phyloP scores from a whole-genome alignment of 2,888 invertebrate genomes.

The Petrolisthes cinctipes region DNA sequence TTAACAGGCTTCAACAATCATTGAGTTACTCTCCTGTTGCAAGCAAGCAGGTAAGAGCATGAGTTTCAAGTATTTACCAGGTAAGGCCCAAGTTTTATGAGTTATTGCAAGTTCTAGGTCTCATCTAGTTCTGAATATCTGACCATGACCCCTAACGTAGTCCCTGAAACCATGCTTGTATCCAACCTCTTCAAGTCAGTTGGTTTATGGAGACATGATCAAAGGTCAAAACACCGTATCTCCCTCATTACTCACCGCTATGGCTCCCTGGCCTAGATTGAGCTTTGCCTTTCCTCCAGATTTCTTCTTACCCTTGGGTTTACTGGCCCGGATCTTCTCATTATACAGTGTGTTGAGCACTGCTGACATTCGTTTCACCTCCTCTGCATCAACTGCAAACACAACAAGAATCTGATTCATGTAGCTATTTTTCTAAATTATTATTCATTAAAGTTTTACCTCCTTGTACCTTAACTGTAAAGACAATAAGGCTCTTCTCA shows the following conservation, averaged over 20 bases:
- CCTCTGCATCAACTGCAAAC: slow-evolving; percentile 63
- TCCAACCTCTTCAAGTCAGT: no score
- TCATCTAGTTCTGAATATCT: no score
- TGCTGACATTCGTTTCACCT: slow-evolving; percentile 61
- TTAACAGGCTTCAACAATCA: not conserved
- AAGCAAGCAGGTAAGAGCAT: not conserved
- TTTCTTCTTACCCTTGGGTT: slow-evolving; percentile 65
- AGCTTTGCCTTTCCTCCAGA: slow-evolving; percentile 58
- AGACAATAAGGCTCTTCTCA: no score
- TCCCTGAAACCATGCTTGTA: not conserved
- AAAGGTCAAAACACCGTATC: not conserved
- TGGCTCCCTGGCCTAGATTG: slow-evolving; percentile 46
- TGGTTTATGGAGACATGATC: no score
- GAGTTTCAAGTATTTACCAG: not conserved
- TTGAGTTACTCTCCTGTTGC: not conserved
- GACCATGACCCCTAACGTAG: no score
- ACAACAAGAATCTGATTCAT: no score
- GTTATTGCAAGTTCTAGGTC: not conserved
- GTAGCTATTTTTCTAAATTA: no score
- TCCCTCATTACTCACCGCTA: slow-evolving; percentile 41
- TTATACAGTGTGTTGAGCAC: slow-evolving; percentile 65
- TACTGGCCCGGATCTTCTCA: slow-evolving; percentile 64
- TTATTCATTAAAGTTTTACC: no score
- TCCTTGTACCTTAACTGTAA: no score
- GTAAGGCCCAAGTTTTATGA: not conserved